Evolutionary conservation across 2,797 vertebrate genomes (phyloP).

Genomic region (Acridotheres tristis): DNA sequence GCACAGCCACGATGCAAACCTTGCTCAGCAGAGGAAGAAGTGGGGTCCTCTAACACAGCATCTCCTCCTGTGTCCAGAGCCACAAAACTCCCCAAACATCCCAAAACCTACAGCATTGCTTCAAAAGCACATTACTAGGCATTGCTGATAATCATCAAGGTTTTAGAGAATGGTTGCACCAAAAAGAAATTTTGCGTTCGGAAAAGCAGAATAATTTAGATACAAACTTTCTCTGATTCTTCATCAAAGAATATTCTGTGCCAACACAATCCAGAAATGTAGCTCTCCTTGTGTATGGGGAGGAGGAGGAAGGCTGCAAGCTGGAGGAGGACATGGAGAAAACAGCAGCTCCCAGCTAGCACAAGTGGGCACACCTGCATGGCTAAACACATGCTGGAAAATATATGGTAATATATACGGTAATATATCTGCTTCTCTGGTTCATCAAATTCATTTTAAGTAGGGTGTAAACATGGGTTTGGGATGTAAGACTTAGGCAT

Average conservation of each 20-base stretch:
- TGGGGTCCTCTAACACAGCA: not conserved
- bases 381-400: not conserved
- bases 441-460: not conserved
- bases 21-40: not conserved
- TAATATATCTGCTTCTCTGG: not conserved
- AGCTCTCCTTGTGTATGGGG: not conserved
- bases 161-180: not conserved
- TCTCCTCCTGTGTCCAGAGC: not conserved
- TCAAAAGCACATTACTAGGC: not conserved
- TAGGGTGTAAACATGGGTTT: not conserved
- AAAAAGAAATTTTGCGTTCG: not conserved
- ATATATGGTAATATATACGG: not conserved
- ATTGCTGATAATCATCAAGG: not conserved
- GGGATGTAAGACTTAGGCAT: not conserved
- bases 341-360: not conserved
- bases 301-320: not conserved
- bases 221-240: not conserved
- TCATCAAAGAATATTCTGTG: not conserved
- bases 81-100: accelerated
- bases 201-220: not conserved
- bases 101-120: not conserved
- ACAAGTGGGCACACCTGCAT: not conserved
- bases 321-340: not conserved
- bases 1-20: not conserved
- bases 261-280: accelerated